Evolutionary conservation across 1,140 invertebrate species (phyloP).

Genomic region (Drosophila navojoa): DNA sequence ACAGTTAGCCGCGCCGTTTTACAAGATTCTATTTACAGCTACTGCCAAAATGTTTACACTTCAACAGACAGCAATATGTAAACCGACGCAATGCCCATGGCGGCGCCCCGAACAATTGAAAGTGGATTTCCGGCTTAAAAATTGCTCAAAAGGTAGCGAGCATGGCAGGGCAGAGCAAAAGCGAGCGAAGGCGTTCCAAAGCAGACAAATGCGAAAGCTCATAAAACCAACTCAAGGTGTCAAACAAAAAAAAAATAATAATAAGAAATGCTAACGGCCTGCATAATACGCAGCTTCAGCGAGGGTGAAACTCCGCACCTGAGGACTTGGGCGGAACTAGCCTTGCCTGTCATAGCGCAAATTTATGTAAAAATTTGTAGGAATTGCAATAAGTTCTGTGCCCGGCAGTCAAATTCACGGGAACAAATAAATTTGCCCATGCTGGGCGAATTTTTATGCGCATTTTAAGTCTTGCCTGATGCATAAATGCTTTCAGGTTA

Average conservation of each 20-base stretch:
- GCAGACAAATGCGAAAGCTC: conserved; percentile 60
- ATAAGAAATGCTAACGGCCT: conserved; percentile 59
- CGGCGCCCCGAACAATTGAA: conserved; percentile 77
- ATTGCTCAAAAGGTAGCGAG: conserved; percentile 52
- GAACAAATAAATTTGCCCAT: conserved; percentile 67
- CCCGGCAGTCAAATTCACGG: conserved; percentile 38
- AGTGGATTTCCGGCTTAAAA: conserved; percentile 78
- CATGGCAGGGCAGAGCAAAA: background rate
- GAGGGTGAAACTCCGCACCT: conserved; percentile 2
- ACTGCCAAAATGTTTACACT: conserved; percentile 81
- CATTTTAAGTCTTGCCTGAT: conserved; percentile 48
- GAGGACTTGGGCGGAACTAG: background rate
- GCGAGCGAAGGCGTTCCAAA: conserved; percentile 23
- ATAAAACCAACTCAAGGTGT: conserved; percentile 53
- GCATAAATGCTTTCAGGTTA: conserved; percentile 27
- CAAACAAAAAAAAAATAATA: conserved; percentile 19
- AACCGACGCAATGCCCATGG: conserved; percentile 61
- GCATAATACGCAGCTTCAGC: conserved; percentile 54
- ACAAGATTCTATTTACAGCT: conserved; percentile 82
- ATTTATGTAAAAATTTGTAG: conserved; percentile 81
- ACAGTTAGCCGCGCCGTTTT: conserved; percentile 46
- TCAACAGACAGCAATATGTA: conserved; percentile 77
- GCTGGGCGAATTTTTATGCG: conserved; percentile 47
- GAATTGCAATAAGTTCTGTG: conserved; percentile 74
- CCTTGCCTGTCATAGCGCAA: conserved; percentile 59